phyloP scores from a whole-genome alignment of 2,888 invertebrate genomes.

The Coecobrya sp. region DNA sequence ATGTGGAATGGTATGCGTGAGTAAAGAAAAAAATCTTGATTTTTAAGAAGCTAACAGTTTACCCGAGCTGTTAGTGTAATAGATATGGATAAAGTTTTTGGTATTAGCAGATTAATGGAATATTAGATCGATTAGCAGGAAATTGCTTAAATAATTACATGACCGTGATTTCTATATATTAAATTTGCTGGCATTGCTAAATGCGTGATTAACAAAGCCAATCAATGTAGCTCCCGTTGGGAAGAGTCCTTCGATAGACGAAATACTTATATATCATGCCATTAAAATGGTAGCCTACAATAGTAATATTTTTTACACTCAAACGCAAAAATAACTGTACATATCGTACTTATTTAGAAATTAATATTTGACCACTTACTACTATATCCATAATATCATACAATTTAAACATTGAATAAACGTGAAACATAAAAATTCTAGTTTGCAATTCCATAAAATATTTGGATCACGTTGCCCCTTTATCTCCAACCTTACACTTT shows the following conservation, averaged over 20 bases:
- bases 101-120: constrained; percentile 76
- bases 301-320: too few relatives aligned
- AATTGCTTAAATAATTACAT: constrained; percentile 69
- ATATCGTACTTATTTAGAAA: neutral
- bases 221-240: neutral
- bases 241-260: neutral
- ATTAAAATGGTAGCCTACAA: neutral
- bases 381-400: too few relatives aligned
- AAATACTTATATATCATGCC: neutral
- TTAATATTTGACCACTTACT: too few relatives aligned
- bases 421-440: neutral
- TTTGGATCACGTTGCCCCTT: constrained; percentile 18
- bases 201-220: neutral
- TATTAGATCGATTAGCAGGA: constrained; percentile 74
- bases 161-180: constrained; percentile 38
- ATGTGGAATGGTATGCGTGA: constrained; percentile 58
- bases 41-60: neutral
- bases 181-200: neutral
- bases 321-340: neutral
- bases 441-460: neutral
- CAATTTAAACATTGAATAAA: neutral
- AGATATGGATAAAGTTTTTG: constrained; percentile 32
- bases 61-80: constrained; percentile 26
- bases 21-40: constrained; percentile 19
- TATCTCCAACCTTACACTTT: neutral